Evolutionary conservation across 2,797 vertebrate species (phyloP), one percentile per base, ranked within the genome.

Genomic region (Falco concolor): DNA sequence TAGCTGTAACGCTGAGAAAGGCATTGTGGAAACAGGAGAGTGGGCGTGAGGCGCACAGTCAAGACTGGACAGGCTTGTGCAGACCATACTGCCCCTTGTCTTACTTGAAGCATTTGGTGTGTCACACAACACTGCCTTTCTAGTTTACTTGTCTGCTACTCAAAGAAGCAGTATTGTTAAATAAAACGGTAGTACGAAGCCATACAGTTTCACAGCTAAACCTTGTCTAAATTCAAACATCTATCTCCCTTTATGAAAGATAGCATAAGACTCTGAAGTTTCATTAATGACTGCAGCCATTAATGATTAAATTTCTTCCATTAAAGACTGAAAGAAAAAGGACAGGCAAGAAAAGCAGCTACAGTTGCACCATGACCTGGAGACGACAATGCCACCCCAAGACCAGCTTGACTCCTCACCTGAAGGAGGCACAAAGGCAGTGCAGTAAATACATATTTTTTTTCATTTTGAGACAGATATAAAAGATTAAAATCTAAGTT

Each of bases 31-130:
- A 69, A 21, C 13, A 32, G 36, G 24, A 70, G 28, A 45, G 28
- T 1, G 23, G n/a, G 10, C n/a, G 7, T 9, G 30, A 81, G n/a
- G 42, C 5, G 3, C 6, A 47, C 5, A 12, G 9, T 9, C 40
- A 18, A 8, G 64, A 12, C 25, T 3, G 9, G 18, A 23, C 6
- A 13, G 65, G 25, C 36, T 22, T 7, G 5, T 27, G 78, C 13
- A 3, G 14, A 14, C 4, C 25, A 14, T 8, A 3, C 60, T 47
- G 44, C n/a, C 38, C 3, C 0, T 19, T 9, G 11, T 11, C 44
- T 12, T 23, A 44, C n/a, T 2, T 4, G 44, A 24, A 28, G 32
- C 25, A 9, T n/a, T 18, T 28, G 27, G 64, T 73, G 49, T 7
- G 28, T 2, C 16, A 56, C 12, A 9, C 44, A 18, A 8, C 15